These are phyloP conservation scores for Numenius arquata DNA, from an alignment of 2,113 vertebrate genomes.

Conservation along the genomic window DNA sequence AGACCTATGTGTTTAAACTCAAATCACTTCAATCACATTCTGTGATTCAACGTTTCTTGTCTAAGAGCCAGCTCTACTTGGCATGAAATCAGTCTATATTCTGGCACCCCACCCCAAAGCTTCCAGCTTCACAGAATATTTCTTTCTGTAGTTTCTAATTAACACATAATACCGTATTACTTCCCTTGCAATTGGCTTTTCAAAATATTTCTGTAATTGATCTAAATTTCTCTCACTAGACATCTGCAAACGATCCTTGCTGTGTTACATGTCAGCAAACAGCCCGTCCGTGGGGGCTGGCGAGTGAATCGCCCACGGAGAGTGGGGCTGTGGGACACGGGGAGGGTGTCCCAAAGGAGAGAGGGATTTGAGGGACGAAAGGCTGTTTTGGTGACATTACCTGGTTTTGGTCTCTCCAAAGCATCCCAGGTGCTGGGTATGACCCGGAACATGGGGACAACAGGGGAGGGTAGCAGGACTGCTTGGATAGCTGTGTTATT, in stretches of 20 bases:
- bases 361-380: neutral
- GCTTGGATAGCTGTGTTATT: neutral
- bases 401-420: neutral
- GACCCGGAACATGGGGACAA: neutral
- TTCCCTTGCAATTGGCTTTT: neutral
- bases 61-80: neutral
- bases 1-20: neutral
- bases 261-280: neutral
- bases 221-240: neutral
- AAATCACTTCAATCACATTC: neutral
- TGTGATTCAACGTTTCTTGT: neutral
- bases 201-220: neutral
- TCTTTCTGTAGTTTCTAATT: neutral
- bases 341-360: neutral
- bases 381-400: neutral
- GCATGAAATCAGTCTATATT: neutral
- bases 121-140: neutral
- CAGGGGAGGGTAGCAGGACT: rapidly evolving
- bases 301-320: neutral
- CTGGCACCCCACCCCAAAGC: neutral
- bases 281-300: neutral
- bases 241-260: neutral
- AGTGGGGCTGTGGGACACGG: rapidly evolving
- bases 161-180: neutral
- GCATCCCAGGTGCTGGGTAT: neutral